A percentile compares a stretch with the other conserved stretches of the same genome.
phyloP scores from a whole-genome alignment of 2,113 vertebrate species.

The Canis aureus region DNA sequence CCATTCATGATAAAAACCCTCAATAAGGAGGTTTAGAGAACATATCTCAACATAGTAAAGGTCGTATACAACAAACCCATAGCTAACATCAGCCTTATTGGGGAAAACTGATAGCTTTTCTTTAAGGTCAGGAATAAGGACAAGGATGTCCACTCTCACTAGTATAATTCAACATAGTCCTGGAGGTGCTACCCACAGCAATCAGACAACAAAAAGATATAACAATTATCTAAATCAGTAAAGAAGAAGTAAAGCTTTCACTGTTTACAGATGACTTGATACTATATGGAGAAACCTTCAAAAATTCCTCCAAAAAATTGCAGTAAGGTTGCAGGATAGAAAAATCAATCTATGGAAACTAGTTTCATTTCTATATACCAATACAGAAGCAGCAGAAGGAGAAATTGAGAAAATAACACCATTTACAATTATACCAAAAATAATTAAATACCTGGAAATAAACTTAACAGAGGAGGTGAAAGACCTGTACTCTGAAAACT shows the following conservation, averaged over 20 bases:
- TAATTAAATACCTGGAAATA: background rate
- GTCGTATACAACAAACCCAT: background rate
- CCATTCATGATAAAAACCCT: background rate
- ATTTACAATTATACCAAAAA: background rate
- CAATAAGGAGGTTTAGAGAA: background rate
- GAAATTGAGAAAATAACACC: background rate
- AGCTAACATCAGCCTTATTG: background rate
- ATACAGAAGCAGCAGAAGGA: background rate
- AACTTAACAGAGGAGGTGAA: background rate
- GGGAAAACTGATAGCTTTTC: background rate
- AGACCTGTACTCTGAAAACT: background rate
- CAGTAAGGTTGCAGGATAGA: background rate
- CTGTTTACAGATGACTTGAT: background rate
- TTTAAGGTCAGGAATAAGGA: background rate
- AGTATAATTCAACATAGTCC: background rate
- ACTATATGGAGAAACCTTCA: background rate
- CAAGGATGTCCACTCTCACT: background rate
- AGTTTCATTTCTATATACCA: background rate
- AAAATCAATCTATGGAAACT: background rate
- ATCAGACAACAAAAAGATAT: background rate
- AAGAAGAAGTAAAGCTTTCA: background rate
- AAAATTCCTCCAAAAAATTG: background rate
- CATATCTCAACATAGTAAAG: background rate
- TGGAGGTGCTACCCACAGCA: background rate
- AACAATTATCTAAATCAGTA: background rate